Conservation (phyloP, 2,888 invertebrate genomes). For the Scaptomyza reducta region DNA sequence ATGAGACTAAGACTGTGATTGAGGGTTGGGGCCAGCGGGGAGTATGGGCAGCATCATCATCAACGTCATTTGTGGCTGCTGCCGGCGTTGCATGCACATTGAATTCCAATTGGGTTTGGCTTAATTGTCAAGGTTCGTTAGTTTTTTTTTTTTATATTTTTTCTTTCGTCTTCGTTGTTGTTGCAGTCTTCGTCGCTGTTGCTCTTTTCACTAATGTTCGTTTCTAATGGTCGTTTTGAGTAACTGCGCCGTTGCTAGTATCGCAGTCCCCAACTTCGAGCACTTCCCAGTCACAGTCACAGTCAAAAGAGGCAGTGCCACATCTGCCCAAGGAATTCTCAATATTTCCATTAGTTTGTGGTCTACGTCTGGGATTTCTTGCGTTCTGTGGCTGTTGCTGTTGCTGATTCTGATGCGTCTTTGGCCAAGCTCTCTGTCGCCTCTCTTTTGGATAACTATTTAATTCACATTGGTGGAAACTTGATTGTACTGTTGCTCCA, state of each 20-base stretch:
- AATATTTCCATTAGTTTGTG: conserved; percentile 78
- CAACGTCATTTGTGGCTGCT: conserved; percentile 67
- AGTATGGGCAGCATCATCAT: conserved; percentile 64
- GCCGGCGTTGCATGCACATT: conserved; percentile 71
- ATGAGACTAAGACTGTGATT: conserved; percentile 1
- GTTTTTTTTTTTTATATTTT: conserved; percentile 72
- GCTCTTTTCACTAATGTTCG: conserved; percentile 69
- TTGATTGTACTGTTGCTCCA: conserved; percentile 73
- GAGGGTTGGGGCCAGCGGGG: conserved; percentile 12
- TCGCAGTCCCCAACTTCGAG: conserved; percentile 12
- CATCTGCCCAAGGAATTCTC: conserved; percentile 70
- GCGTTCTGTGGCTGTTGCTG: conserved; percentile 33
- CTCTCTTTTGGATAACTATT: conserved; percentile 76
- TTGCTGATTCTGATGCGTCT: conserved; percentile 37
- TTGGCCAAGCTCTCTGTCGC: conserved; percentile 56
- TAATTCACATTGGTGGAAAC: conserved; percentile 78
- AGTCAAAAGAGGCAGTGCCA: conserved; percentile 42
- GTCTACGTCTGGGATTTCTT: conserved; percentile 71
- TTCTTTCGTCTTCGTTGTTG: conserved; percentile 20
- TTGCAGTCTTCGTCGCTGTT: conserved; percentile 16
- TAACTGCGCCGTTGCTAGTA: conserved; percentile 56
- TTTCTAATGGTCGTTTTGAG: conserved; percentile 76
- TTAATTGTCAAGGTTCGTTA: conserved; percentile 78
- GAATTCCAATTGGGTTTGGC: conserved; percentile 77
- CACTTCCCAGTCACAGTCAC: conserved; percentile 26